phyloP scores from a whole-genome alignment of 53 echinoderm and acorn worm species.

The Holothuria leucospilota region DNA sequence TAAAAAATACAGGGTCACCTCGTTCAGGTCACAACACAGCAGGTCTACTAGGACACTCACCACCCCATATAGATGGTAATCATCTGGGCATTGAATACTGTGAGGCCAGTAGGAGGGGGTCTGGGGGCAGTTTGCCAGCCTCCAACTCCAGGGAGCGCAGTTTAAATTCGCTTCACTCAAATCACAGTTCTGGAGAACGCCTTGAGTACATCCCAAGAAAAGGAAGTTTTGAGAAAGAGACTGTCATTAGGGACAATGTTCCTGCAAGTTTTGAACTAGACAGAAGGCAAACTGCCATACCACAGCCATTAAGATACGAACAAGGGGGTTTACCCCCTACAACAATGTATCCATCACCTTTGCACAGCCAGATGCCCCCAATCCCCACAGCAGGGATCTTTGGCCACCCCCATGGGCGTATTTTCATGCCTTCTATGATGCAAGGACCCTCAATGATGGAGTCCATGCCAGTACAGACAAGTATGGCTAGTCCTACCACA shows the following conservation, averaged over 20 bases:
- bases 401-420: not conserved
- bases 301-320: slow-evolving; percentile 29
- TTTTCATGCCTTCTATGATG: slow-evolving; percentile 17
- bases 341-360: not conserved
- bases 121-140: slow-evolving; percentile 24
- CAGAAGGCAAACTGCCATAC: not conserved
- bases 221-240: slow-evolving; percentile 28
- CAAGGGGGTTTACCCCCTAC: slow-evolving; percentile 4
- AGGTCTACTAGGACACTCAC: slow-evolving; percentile 4
- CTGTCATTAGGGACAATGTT: too few species aligned
- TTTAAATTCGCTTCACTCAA: slow-evolving; percentile 41
- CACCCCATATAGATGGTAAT: slow-evolving; percentile 18
- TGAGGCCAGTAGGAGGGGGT: slow-evolving; percentile 29
- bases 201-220: slow-evolving; percentile 10
- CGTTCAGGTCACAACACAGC: slow-evolving; percentile 9
- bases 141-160: slow-evolving; percentile 25
- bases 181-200: slow-evolving; percentile 35
- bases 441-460: slow-evolving; percentile 12
- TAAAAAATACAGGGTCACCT: slow-evolving; percentile 46
- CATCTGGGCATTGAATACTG: slow-evolving; percentile 32
- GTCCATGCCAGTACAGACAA: not conserved
- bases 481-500: not conserved
- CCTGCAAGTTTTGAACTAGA: not conserved
- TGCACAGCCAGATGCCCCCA: not conserved
- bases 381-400: slow-evolving; percentile 31